phyloP scores from a whole-genome alignment of 2,888 invertebrate species.

The Eutolmus rufibarbis region DNA sequence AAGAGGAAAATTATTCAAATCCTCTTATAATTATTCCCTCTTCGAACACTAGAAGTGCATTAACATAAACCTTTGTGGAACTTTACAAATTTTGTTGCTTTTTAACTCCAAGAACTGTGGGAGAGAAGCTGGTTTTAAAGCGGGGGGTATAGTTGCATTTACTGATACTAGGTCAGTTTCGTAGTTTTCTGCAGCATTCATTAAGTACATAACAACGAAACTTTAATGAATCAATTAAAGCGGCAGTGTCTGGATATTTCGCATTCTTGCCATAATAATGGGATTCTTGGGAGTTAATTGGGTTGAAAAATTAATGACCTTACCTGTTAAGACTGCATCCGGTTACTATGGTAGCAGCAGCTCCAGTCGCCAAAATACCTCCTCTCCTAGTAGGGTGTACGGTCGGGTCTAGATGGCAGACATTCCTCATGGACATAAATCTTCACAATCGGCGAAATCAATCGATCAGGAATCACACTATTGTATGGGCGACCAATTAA shows the following conservation, averaged over 20 bases:
- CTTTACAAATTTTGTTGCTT: background rate
- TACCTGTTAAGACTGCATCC: constrained; percentile 33
- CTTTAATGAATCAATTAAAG: background rate
- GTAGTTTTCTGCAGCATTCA: background rate
- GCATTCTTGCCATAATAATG: background rate
- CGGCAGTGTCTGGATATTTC: background rate
- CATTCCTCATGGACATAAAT: constrained; percentile 4
- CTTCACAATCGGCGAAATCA: constrained; percentile 5
- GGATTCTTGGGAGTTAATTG: background rate
- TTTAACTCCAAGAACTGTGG: background rate
- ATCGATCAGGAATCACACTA: constrained; percentile 9
- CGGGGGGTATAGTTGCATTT: background rate
- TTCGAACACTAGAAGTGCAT: background rate
- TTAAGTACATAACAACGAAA: background rate
- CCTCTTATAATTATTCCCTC: background rate
- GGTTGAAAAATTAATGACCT: background rate
- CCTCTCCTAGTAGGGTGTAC: background rate
- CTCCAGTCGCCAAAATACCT: background rate
- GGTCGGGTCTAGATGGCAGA: background rate
- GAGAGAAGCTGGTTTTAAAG: background rate
- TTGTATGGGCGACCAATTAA: constrained; percentile 23
- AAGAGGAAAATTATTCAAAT: background rate
- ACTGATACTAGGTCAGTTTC: background rate
- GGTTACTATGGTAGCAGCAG: background rate
- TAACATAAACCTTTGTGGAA: background rate